Base-by-base conservation (phyloP, 2,888 invertebrate species). In the Suillia variegata region DNA sequence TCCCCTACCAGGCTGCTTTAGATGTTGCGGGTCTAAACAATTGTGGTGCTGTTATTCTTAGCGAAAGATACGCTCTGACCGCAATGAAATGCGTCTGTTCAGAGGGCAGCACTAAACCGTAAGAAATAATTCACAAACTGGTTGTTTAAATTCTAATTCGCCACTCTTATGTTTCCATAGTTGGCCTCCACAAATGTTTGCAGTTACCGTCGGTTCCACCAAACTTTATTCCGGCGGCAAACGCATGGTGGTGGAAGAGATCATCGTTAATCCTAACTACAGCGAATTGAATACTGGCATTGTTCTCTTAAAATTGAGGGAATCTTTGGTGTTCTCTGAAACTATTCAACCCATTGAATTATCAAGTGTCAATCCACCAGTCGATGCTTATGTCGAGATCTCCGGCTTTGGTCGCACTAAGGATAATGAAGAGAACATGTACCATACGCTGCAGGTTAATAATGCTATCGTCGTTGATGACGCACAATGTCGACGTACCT, bases 1-100 rank as follows among this genome's bases (percentile, higher is more conserved):
- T 80, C 67, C 82, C 83, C 20, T 79, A 80, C 60, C 80, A 80
- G 71, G 75, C 77, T 1, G 75, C 82, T 2, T 65, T 81, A 10
- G 65, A 67, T 47, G 47, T 74, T 5, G 70, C 64, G 0, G 74
- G 74, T 5, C 54, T 56, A 24, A 70, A 70, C 56, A 68, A 64
- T n/a, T 80, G 80, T 53, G 79, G 80, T 1, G 80, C 75, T 2
- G 71, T 71, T 1, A 72, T 82, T 49, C 53, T 82, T 13, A 74
- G 68, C 51, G 61, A 75, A 48, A 66, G 70, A 2, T 79, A 69
- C 62, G 75, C 80, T 1, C 60, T 82, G 6, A 82, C 82, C 1
- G 71, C 78, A 1, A 70, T 77, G 31, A 71, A 73, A 33, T 80
- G 80, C 45, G 75, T 80, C 15, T 77, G 77, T 64, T 73, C 69